phyloP scores from a whole-genome alignment of 2,888 invertebrate genomes.

The Panzeria rudis region DNA sequence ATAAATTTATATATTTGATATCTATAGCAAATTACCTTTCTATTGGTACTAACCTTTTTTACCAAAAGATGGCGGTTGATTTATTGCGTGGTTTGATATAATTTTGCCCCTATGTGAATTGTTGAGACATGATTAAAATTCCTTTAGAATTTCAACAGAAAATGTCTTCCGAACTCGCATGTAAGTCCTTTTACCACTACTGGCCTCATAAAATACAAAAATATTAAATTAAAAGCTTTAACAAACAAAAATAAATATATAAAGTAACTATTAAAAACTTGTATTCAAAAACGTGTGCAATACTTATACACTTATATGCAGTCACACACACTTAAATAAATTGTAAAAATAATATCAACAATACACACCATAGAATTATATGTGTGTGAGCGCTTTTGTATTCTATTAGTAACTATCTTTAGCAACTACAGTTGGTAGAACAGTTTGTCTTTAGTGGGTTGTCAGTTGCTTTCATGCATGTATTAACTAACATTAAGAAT shows the following conservation, averaged over 20 bases:
- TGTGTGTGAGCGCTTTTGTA: not conserved
- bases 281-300: slow-evolving; percentile 47
- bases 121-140: too few species aligned
- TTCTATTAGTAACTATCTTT: not conserved
- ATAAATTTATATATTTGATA: too few species aligned
- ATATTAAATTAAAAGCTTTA: not conserved
- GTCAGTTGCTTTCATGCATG: slow-evolving; percentile 60
- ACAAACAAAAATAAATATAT: not conserved
- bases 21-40: too few species aligned
- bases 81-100: too few species aligned
- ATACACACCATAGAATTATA: not conserved
- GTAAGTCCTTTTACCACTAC: too few species aligned
- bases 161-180: too few species aligned
- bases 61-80: too few species aligned
- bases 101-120: too few species aligned
- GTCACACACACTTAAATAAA: not conserved
- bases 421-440: not conserved
- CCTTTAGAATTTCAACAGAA: too few species aligned
- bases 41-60: too few species aligned
- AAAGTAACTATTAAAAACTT: slow-evolving; percentile 43
- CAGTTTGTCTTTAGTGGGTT: slow-evolving; percentile 21
- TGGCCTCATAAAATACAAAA: slow-evolving; percentile 24
- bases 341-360: not conserved
- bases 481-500: slow-evolving; percentile 56
- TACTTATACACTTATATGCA: not conserved